Percentiles rank a stretch among this genome's conserved stretches.
These are phyloP conservation scores for Nannospalax galili DNA, from an alignment of 2,113 vertebrate species.

Conservation along the genomic window DNA sequence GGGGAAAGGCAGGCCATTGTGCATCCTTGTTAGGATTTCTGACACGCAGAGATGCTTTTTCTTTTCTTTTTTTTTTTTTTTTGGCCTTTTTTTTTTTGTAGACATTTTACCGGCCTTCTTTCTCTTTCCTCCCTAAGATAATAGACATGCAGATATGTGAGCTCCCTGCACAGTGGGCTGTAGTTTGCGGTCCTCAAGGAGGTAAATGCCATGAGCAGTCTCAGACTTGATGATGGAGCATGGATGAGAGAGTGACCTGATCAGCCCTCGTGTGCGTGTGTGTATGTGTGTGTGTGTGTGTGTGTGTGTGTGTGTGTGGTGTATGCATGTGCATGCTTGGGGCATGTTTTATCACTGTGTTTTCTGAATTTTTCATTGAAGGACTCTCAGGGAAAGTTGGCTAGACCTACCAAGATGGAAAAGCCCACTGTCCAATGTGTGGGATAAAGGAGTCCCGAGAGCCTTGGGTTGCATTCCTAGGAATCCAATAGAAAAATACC, in stretches of 20 bases:
- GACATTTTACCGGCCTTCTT: too few relatives aligned
- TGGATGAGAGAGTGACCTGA: background rate
- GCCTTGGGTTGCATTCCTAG: background rate
- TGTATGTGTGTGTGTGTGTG: background rate
- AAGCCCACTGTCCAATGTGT: background rate
- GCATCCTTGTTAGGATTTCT: slow-evolving; percentile 27
- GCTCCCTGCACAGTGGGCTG: background rate
- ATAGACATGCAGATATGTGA: background rate
- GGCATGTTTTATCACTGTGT: background rate
- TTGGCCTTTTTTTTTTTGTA: too few relatives aligned
- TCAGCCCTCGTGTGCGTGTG: too few relatives aligned
- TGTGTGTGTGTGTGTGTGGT: background rate
- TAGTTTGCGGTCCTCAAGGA: background rate
- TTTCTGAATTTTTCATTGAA: background rate
- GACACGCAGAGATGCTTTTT: background rate
- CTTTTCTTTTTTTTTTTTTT: background rate
- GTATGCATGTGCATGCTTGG: background rate
- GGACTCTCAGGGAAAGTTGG: background rate
- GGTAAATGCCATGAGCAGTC: background rate
- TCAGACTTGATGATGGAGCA: background rate
- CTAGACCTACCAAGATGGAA: background rate
- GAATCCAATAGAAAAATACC: background rate
- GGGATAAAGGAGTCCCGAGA: too few relatives aligned
- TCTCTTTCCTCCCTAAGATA: background rate
- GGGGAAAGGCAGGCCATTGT: background rate